Conservation (phyloP, 2,113 vertebrate species). For the Rousettus leschenaultii region DNA sequence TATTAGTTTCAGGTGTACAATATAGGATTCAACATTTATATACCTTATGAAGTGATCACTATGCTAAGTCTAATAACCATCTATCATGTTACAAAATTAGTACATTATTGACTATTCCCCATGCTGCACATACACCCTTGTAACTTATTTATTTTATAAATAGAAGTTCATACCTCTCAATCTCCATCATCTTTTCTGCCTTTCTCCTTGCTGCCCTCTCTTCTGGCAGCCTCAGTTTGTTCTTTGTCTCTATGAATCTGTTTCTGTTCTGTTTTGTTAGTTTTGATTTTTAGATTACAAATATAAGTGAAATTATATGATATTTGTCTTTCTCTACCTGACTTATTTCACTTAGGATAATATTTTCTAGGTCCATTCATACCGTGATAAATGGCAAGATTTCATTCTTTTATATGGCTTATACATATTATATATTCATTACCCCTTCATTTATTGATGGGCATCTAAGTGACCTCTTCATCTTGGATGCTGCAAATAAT, state of each 20-base stretch:
- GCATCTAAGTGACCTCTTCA: too few species aligned
- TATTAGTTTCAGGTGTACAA: not conserved
- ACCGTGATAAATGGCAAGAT: not conserved
- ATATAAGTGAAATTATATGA: not conserved
- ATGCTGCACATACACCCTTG: not conserved
- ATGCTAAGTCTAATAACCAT: not conserved
- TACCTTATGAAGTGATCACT: not conserved
- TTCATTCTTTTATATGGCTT: not conserved
- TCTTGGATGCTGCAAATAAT: too few species aligned
- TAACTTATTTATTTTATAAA: not conserved
- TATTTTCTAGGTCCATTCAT: not conserved
- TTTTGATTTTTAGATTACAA: not conserved
- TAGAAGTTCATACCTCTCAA: not conserved
- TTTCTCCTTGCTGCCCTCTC: not conserved
- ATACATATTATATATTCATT: not conserved
- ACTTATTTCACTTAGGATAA: not conserved
- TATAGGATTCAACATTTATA: not conserved
- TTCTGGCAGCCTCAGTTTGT: not conserved
- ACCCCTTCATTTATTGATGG: too few species aligned
- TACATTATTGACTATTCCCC: not conserved
- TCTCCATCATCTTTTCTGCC: not conserved
- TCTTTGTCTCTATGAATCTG: not conserved
- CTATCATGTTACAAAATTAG: not conserved
- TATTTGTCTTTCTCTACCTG: not conserved
- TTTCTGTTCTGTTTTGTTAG: not conserved